Percentiles rank a stretch among this genome's conserved stretches.
Conservation (phyloP, 2,888 invertebrate genomes). For the Patella caerulea region DNA sequence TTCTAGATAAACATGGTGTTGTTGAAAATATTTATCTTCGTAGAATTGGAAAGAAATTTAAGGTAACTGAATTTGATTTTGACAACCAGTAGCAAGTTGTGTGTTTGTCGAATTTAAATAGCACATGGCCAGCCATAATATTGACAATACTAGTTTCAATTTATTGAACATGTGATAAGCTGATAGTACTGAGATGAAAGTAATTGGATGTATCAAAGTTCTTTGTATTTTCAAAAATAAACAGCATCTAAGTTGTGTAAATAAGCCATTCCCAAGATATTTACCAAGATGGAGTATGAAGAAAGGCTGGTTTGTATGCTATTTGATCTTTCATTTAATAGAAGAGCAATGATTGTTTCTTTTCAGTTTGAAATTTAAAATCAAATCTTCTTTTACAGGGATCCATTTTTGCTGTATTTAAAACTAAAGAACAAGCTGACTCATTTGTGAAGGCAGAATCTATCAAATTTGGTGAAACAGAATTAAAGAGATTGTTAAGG, state of each 20-base stretch:
- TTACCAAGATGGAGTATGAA: too few species aligned
- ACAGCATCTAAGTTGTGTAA: too few species aligned
- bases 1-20: conserved; percentile 80
- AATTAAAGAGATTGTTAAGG: conserved; percentile 58
- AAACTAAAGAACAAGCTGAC: conserved; percentile 84
- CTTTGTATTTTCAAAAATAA: too few species aligned
- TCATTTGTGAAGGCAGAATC: conserved; percentile 81
- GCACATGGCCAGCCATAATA: too few species aligned
- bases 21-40: conserved; percentile 78
- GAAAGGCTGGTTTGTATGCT: too few species aligned
- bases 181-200: too few species aligned
- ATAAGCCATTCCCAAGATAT: too few species aligned
- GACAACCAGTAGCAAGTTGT: too few species aligned
- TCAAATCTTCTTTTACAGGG: conserved; percentile 76
- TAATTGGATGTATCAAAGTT: too few species aligned
- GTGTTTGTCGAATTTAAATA: too few species aligned
- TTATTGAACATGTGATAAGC: too few species aligned
- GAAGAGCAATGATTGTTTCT: neutral
- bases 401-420: conserved; percentile 91
- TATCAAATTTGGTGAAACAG: conserved; percentile 77
- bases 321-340: neutral
- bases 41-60: conserved; percentile 65
- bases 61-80: conserved; percentile 45
- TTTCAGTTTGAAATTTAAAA: neutral
- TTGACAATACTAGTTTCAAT: too few species aligned